Evolutionary conservation across 2,797 vertebrate species (phyloP).

Genomic region (Cetoscarus ocellatus): DNA sequence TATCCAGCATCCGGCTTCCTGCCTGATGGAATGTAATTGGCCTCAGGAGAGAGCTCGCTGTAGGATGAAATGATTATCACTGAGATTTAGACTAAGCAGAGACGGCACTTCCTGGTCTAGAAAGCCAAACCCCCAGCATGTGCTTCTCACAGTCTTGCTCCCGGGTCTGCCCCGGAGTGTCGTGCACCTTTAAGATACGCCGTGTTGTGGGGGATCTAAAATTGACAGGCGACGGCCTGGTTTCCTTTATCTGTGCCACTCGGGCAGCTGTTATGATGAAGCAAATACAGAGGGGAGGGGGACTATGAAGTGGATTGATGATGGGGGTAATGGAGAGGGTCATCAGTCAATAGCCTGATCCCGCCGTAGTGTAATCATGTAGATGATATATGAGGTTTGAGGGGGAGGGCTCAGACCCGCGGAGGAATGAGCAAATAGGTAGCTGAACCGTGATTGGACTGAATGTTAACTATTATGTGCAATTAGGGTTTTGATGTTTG

Average conservation of each 20-base stretch:
- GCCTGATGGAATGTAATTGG: constrained; percentile 81
- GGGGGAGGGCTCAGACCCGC: not conserved
- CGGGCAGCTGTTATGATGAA: constrained; percentile 12
- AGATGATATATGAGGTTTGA: constrained; percentile 6
- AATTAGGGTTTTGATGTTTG: no score
- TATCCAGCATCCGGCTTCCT: constrained; percentile 76
- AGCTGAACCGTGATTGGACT: no score
- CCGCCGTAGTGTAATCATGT: not conserved
- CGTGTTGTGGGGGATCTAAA: constrained; percentile 37
- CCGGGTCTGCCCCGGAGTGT: no score
- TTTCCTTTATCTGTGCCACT: constrained; percentile 38
- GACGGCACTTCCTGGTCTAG: constrained; percentile 51
- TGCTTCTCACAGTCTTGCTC: constrained; percentile 1
- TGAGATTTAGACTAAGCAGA: constrained; percentile 56
- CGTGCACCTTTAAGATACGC: constrained; percentile 44
- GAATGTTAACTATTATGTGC: no score
- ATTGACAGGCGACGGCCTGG: constrained; percentile 33
- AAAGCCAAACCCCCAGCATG: not conserved
- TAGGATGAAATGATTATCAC: constrained; percentile 64
- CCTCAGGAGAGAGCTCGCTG: constrained; percentile 70
- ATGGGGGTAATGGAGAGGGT: constrained; percentile 22
- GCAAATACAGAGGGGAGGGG: constrained; percentile 36
- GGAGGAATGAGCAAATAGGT: not conserved
- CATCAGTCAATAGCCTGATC: constrained; percentile 27
- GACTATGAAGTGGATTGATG: constrained; percentile 46